A percentile compares a stretch with the other conserved stretches of the same genome.
These are phyloP conservation scores for Knipowitschia caucasica DNA, from an alignment of 2,797 vertebrate genomes.

Conservation along the genomic window DNA sequence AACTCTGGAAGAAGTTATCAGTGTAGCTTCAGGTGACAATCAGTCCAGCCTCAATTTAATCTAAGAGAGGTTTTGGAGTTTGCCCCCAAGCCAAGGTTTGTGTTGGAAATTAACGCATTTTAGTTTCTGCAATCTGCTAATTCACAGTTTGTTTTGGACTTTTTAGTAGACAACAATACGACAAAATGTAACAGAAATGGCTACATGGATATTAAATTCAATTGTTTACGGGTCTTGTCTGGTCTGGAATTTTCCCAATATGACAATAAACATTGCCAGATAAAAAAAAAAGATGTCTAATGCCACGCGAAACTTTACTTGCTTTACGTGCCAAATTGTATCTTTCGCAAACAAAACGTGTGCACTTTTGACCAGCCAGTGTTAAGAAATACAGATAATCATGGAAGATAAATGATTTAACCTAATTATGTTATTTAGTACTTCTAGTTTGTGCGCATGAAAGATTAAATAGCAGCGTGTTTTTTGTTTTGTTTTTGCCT, in stretches of 20 bases:
- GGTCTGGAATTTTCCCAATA: no score
- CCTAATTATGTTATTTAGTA: no score
- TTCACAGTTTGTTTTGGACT: neutral
- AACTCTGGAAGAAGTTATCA: conserved; percentile 3
- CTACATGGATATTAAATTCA: neutral
- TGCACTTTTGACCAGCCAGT: no score
- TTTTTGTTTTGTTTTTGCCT: neutral
- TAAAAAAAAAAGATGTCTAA: no score
- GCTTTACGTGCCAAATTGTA: no score
- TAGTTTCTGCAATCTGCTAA: neutral
- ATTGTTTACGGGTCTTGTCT: no score
- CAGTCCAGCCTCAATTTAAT: neutral
- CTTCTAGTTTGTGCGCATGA: neutral
- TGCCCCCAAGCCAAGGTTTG: neutral
- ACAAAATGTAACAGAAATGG: neutral
- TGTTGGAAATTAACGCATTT: neutral
- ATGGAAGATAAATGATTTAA: no score
- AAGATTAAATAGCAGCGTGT: no score
- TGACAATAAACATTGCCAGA: no score
- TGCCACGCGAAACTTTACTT: no score
- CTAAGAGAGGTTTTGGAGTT: neutral
- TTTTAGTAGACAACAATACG: neutral
- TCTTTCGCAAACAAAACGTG: no score
- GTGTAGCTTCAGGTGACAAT: neutral
- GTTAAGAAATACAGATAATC: no score